phyloP scores from a whole-genome alignment of 2,888 invertebrate genomes.

The Epinotia demarniana region DNA sequence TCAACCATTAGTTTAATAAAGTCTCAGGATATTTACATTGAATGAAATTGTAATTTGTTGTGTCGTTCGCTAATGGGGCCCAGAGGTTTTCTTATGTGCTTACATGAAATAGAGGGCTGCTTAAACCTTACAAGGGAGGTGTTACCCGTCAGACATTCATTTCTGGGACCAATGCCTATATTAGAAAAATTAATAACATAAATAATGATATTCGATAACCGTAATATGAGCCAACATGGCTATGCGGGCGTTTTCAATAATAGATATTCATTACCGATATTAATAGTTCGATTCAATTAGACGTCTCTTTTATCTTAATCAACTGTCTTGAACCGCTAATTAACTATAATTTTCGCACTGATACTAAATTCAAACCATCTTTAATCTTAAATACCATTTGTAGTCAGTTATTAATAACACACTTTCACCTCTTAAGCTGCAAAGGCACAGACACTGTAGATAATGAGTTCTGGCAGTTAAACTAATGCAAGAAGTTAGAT shows the following conservation, averaged over 20 bases:
- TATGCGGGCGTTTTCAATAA: conserved; percentile 5
- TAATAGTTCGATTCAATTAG: conserved; percentile 26
- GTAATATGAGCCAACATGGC: neutral
- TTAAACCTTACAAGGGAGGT: conserved; percentile 63
- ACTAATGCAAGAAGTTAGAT: conserved; percentile 53
- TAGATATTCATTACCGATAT: conserved; percentile 21
- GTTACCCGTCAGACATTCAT: conserved; percentile 64
- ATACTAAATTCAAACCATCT: conserved; percentile 32
- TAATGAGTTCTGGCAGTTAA: conserved; percentile 57
- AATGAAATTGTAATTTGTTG: conserved; percentile 81
- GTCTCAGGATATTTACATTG: conserved; percentile 74
- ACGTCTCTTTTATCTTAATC: conserved; percentile 34
- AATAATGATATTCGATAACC: conserved; percentile 24
- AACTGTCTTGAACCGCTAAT: conserved; percentile 29
- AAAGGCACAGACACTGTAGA: conserved; percentile 52
- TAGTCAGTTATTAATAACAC: conserved; percentile 41
- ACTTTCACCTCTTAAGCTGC: conserved; percentile 44
- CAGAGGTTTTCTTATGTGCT: conserved; percentile 67
- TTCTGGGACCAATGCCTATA: conserved; percentile 68
- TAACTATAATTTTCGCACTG: conserved; percentile 28
- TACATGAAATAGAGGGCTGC: conserved; percentile 57
- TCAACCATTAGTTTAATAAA: conserved; percentile 66
- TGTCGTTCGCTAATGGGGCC: conserved; percentile 64
- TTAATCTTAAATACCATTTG: conserved; percentile 40
- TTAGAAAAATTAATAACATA: conserved; percentile 59